phyloP scores from a whole-genome alignment of 2,888 invertebrate species.

The Macrophya alboannulata region DNA sequence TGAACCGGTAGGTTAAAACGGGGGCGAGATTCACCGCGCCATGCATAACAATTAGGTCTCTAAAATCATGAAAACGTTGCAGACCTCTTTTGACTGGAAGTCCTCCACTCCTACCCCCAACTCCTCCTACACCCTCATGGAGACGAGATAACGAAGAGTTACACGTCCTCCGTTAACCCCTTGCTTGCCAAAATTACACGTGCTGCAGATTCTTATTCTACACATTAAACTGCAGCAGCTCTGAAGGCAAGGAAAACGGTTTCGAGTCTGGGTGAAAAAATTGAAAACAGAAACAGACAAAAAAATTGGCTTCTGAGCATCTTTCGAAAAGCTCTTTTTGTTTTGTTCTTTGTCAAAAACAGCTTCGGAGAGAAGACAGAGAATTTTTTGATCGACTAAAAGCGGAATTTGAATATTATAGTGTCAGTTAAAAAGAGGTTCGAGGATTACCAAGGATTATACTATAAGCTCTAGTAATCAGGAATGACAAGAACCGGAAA shows the following conservation, averaged over 20 bases:
- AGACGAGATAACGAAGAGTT: slow-evolving; percentile 37
- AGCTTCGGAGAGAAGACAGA: neutral
- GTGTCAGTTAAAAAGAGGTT: neutral
- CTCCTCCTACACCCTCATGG: slow-evolving; percentile 13
- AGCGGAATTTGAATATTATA: neutral
- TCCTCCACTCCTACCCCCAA: neutral
- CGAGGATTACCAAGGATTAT: neutral
- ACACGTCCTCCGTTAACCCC: slow-evolving; percentile 49
- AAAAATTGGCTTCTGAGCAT: neutral
- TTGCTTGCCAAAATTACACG: slow-evolving; percentile 30
- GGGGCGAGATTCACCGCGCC: slow-evolving; percentile 3
- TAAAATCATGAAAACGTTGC: slow-evolving; percentile 48
- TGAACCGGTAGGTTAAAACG: slow-evolving; percentile 19
- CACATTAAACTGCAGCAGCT: neutral
- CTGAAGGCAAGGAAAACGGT: neutral
- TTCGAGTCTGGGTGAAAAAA: neutral
- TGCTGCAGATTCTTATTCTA: neutral
- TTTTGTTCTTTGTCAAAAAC: neutral
- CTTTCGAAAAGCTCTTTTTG: too few species aligned
- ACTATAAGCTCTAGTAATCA: slow-evolving; percentile 7
- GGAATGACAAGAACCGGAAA: slow-evolving; percentile 50
- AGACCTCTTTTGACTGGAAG: slow-evolving; percentile 36
- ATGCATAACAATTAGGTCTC: slow-evolving; percentile 48
- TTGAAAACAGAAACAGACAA: too few species aligned
- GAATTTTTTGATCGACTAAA: neutral